Percentiles rank a stretch among this genome's conserved stretches.
Conservation (phyloP, 2,113 vertebrate species). For the Penelope pileata region DNA sequence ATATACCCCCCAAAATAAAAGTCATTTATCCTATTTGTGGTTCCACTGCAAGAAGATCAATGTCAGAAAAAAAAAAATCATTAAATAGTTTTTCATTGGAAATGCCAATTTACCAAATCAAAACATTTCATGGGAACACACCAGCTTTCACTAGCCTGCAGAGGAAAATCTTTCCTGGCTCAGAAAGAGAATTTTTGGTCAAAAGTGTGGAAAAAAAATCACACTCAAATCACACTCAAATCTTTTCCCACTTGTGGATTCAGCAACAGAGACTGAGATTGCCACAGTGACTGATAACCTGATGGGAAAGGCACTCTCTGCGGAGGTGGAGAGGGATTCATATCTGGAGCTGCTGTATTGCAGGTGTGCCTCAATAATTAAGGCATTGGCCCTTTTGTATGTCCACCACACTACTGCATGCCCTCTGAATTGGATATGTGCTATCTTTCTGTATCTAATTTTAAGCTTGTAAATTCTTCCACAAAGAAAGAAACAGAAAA, state of each 20-base stretch:
- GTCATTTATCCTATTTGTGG: neutral
- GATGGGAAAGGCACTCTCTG: neutral
- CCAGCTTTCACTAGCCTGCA: neutral
- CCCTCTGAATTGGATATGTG: fast-evolving
- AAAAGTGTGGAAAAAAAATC: neutral
- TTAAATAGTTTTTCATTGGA: neutral
- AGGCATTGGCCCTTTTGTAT: fast-evolving
- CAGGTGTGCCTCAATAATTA: neutral
- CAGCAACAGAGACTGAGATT: neutral
- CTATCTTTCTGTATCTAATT: neutral
- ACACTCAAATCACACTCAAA: neutral
- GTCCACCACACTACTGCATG: fast-evolving
- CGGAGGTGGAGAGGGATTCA: neutral
- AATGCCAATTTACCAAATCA: neutral
- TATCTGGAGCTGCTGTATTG: neutral
- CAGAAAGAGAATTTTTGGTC: neutral
- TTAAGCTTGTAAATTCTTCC: neutral
- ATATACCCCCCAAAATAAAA: neutral
- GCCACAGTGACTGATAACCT: neutral
- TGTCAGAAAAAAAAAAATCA: neutral
- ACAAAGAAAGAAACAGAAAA: neutral
- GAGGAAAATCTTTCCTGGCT: neutral
- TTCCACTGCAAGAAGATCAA: neutral
- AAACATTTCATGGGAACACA: neutral
- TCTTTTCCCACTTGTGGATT: neutral